These are phyloP conservation scores for Pangasius djambal DNA, from an alignment of 2,797 vertebrate species.

Conservation along the genomic window DNA sequence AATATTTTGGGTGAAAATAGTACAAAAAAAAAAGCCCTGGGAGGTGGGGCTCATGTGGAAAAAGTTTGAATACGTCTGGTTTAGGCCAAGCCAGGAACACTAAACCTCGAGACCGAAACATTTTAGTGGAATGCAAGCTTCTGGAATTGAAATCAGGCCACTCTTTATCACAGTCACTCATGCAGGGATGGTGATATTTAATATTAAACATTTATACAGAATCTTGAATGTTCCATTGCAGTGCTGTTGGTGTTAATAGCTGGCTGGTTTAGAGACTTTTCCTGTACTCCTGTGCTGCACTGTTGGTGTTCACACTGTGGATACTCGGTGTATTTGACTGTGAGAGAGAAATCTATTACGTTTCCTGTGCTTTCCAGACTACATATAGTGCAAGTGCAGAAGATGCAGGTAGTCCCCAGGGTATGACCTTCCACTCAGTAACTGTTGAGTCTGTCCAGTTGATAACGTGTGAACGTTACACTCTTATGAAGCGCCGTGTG, in stretches of 20 bases:
- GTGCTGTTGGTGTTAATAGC: not conserved
- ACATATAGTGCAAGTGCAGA: not conserved
- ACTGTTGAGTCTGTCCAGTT: constrained; percentile 72
- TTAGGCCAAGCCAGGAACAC: not conserved
- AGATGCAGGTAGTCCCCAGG: not conserved
- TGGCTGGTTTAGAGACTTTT: not conserved
- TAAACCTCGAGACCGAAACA: not conserved
- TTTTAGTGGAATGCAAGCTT: not conserved
- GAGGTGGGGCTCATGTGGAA: too few species aligned
- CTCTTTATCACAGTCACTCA: too few species aligned
- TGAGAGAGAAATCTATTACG: not conserved
- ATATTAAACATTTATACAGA: not conserved
- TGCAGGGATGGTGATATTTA: too few species aligned
- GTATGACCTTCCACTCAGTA: constrained; percentile 69
- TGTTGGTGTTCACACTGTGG: not conserved
- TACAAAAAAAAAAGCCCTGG: too few species aligned
- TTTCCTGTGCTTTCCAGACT: not conserved
- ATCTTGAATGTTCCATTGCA: too few species aligned
- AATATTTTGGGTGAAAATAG: not conserved
- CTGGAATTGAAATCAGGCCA: not conserved
- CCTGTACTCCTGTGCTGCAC: not conserved
- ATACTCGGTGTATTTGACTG: not conserved
- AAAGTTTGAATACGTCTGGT: too few species aligned
- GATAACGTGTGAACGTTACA: constrained; percentile 52
- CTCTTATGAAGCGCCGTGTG: constrained; percentile 51